Evolutionary conservation across 2,888 invertebrate genomes (phyloP).

Genomic region (Drosophila mimetica): DNA sequence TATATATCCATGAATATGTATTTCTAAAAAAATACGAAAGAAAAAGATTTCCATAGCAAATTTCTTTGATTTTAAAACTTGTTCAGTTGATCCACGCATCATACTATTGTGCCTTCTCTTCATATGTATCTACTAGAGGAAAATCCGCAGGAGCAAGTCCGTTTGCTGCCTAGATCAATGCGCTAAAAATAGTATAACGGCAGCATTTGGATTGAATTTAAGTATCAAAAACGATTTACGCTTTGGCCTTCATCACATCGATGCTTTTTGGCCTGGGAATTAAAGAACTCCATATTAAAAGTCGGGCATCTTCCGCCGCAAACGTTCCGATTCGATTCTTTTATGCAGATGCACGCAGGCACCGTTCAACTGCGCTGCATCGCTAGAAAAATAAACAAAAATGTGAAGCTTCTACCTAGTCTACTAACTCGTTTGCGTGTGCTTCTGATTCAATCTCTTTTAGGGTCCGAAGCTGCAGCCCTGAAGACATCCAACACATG

Average conservation of each 20-base stretch:
- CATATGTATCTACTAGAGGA: slow-evolving; percentile 13
- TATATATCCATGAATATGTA: slow-evolving; percentile 49
- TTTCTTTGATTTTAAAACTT: slow-evolving; percentile 21
- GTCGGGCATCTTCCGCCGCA: not conserved
- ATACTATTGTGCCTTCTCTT: not conserved
- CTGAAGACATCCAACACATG: slow-evolving; percentile 14
- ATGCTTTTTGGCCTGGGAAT: slow-evolving; percentile 1
- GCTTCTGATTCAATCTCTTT: not conserved
- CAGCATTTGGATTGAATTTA: slow-evolving; percentile 59
- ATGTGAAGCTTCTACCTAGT: slow-evolving; percentile 54
- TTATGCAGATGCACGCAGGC: slow-evolving; percentile 45
- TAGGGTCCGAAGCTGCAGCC: not conserved
- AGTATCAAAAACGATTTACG: slow-evolving; percentile 58
- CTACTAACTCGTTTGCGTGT: slow-evolving; percentile 25
- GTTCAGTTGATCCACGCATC: slow-evolving; percentile 16
- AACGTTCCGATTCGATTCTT: not conserved
- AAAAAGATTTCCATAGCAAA: slow-evolving; percentile 40
- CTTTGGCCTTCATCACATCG: slow-evolving; percentile 27
- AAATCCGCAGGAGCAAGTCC: not conserved
- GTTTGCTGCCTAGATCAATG: slow-evolving; percentile 4
- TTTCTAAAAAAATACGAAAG: slow-evolving; percentile 51
- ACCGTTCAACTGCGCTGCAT: slow-evolving; percentile 76
- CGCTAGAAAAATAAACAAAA: slow-evolving; percentile 67
- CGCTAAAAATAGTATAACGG: slow-evolving; percentile 68
- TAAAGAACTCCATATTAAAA: slow-evolving; percentile 2